Evolutionary conservation across 2,797 vertebrate species (phyloP), one percentile per base, ranked within the genome.

Genomic region (Chelonia mydas): DNA sequence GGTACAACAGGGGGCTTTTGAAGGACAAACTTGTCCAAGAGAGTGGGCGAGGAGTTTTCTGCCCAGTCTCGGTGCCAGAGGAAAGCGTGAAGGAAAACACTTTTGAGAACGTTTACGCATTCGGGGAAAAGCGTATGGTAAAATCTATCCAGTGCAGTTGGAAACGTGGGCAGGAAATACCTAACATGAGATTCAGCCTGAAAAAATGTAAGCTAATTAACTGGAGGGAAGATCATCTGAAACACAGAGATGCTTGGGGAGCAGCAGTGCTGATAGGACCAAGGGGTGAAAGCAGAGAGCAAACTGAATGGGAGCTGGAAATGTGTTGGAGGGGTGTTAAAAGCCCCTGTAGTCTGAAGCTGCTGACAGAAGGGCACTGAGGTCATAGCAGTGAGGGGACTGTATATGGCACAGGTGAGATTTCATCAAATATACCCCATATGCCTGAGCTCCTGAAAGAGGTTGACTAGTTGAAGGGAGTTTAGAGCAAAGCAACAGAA

Each of bases 121-220:
- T 17, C 0, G 1, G 78, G 59, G n/a, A 47, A 4, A 41, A 9
- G 28, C 0, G 2, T 8, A 11, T 13, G n/a, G 61, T 31, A 11
- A 51, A 1, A 82, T n/a, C 41, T 47, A 45, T 9, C 41, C 17
- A 3, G 27, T 8, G 5, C 13, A 72, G n/a, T 41, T 72, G 65
- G n/a, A 72, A 41, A 72, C 10, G 19, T 72, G 65, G 1, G 37
- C 0, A 28, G 54, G 74, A 33, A 8, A 1, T 1, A 0, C 7
- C 17, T 37, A n/a, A 17, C 8, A 8, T 0, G 0, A 0, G 0
- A 23, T 21, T 57, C 33, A 78, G 10, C 41, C 50, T 0, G 0
- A 6, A 65, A 81, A 28, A 1, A 28, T 76, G 74, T 45, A 76
- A 27, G 7, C 41, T 28, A 28, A 47, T 28, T 28, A 76, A 47